phyloP scores from a whole-genome alignment of 2,797 vertebrate species.

The Anomalospiza imberbis region DNA sequence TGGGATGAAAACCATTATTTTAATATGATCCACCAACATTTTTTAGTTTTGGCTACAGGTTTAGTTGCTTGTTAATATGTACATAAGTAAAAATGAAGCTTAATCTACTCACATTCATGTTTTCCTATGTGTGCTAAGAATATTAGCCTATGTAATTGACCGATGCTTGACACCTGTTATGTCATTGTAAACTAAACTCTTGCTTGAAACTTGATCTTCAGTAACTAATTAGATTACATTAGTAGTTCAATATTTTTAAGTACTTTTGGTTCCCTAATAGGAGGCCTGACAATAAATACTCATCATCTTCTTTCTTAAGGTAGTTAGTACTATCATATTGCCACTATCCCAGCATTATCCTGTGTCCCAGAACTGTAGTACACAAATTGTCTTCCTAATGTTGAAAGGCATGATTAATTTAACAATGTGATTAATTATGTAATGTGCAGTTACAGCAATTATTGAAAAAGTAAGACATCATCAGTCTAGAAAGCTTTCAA shows the following conservation, averaged over 20 bases:
- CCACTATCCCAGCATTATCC: not conserved
- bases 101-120: not conserved
- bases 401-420: not conserved
- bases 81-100: not conserved
- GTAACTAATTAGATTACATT: not conserved
- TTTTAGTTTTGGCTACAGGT: not conserved
- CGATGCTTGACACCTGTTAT: not conserved
- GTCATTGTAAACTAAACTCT: not conserved
- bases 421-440: not conserved
- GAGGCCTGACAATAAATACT: not conserved
- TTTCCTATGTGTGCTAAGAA: not conserved
- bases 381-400: not conserved
- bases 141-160: not conserved
- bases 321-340: not conserved
- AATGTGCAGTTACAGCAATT: not conserved
- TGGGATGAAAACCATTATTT: not conserved
- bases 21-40: not conserved
- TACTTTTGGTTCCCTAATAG: not conserved
- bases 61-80: not conserved
- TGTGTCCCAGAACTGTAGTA: not conserved
- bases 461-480: not conserved
- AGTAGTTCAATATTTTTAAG: not conserved
- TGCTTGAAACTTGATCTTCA: not conserved
- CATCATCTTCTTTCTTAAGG: not conserved
- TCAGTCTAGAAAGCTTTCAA: not conserved